A percentile compares a stretch with the other conserved stretches of the same genome.
phyloP scores from a whole-genome alignment of 2,797 vertebrate genomes.

The Melopsittacus undulatus region DNA sequence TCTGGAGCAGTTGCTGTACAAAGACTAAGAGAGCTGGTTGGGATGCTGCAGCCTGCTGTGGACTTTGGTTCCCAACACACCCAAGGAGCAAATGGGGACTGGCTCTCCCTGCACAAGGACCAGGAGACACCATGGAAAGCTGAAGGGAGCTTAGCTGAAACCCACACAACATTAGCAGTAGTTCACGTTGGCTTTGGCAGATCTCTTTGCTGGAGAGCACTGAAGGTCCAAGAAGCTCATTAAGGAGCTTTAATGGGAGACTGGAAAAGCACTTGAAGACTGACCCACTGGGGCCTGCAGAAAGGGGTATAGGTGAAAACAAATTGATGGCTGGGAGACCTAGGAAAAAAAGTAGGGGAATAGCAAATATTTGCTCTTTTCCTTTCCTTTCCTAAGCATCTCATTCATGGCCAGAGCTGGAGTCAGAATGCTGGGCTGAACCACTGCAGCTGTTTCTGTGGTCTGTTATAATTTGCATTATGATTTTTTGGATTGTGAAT shows the following conservation, averaged over 20 bases:
- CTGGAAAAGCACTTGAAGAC: background rate
- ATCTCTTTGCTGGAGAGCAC: background rate
- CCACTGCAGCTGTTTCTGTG: background rate
- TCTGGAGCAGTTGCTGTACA: background rate
- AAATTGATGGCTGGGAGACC: background rate
- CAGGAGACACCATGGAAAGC: background rate
- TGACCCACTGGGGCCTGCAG: rapidly evolving
- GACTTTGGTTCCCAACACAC: rapidly evolving
- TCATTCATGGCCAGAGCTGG: background rate
- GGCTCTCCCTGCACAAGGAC: background rate
- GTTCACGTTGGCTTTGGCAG: background rate
- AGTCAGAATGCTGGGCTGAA: background rate
- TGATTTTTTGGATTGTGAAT: background rate
- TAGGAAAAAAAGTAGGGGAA: background rate
- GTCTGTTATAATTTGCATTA: background rate
- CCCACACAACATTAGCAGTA: rapidly evolving
- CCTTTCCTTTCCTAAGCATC: background rate
- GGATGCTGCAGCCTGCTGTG: background rate
- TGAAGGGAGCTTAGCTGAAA: rapidly evolving
- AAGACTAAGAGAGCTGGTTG: background rate
- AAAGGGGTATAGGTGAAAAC: background rate
- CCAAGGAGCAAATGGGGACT: background rate
- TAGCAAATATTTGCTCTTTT: background rate
- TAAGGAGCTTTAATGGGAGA: background rate
- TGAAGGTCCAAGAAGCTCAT: background rate